These are phyloP conservation scores for Conomelus anceps DNA, from an alignment of 2,888 invertebrate species.

Conservation along the genomic window DNA sequence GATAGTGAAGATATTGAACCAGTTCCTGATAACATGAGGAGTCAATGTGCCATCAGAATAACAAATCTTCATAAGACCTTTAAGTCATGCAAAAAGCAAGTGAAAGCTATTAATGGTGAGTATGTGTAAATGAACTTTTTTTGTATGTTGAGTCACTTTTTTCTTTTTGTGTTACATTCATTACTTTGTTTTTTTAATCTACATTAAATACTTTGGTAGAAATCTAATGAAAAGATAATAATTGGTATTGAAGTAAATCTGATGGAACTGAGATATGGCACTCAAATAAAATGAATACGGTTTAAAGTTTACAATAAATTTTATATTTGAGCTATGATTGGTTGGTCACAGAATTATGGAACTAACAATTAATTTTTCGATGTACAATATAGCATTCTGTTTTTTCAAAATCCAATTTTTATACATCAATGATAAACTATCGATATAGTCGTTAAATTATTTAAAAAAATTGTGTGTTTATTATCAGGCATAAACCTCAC, in stretches of 20 bases:
- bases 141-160: background rate
- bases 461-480: background rate
- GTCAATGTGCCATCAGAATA: slow-evolving; percentile 67
- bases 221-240: too few species aligned
- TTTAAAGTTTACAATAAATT: too few species aligned
- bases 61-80: slow-evolving; percentile 67
- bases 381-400: background rate
- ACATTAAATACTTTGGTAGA: too few species aligned
- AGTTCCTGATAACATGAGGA: slow-evolving; percentile 62
- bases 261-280: too few species aligned
- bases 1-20: slow-evolving; percentile 61
- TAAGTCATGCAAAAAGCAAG: slow-evolving; percentile 57
- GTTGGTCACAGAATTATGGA: too few species aligned
- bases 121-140: background rate
- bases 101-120: slow-evolving; percentile 61
- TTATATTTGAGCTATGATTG: too few species aligned
- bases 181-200: background rate
- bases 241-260: too few species aligned
- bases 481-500: slow-evolving; percentile 59
- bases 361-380: background rate
- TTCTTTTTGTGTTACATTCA: background rate
- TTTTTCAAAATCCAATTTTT: background rate
- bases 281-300: too few species aligned
- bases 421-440: too few species aligned
- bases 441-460: too few species aligned